phyloP scores from a whole-genome alignment of 2,113 vertebrate genomes.

The Upupa epops region DNA sequence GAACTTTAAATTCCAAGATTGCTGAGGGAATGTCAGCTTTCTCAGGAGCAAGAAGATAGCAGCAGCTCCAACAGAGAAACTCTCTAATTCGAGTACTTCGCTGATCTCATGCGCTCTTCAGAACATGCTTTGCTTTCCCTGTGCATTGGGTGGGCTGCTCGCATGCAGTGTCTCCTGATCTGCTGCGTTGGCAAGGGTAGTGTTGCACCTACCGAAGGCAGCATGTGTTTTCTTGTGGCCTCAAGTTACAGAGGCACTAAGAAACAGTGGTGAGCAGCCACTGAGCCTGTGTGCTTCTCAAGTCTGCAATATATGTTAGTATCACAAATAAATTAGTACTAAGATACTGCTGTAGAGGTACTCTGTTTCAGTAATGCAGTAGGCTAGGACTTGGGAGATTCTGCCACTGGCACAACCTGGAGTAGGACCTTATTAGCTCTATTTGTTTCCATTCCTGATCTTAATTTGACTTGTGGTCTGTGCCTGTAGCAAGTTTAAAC shows the following conservation, averaged over 20 bases:
- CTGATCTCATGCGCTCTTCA: neutral
- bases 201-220: neutral
- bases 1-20: neutral
- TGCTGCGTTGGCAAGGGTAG: neutral
- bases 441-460: neutral
- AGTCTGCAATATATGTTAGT: neutral
- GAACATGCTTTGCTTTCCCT: neutral
- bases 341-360: neutral
- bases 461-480: neutral
- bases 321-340: neutral
- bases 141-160: neutral
- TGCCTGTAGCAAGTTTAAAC: neutral
- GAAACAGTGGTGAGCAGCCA: neutral
- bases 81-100: neutral
- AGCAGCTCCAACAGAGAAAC: neutral
- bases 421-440: neutral
- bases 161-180: neutral
- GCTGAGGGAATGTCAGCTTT: neutral
- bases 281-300: neutral
- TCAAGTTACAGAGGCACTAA: neutral
- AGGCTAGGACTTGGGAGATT: neutral
- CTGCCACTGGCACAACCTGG: neutral
- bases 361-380: neutral
- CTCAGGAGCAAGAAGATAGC: neutral
- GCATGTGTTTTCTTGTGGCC: neutral